Evolutionary conservation across 1,140 invertebrate species (phyloP).

Genomic region (Geopemphigus sp.): DNA sequence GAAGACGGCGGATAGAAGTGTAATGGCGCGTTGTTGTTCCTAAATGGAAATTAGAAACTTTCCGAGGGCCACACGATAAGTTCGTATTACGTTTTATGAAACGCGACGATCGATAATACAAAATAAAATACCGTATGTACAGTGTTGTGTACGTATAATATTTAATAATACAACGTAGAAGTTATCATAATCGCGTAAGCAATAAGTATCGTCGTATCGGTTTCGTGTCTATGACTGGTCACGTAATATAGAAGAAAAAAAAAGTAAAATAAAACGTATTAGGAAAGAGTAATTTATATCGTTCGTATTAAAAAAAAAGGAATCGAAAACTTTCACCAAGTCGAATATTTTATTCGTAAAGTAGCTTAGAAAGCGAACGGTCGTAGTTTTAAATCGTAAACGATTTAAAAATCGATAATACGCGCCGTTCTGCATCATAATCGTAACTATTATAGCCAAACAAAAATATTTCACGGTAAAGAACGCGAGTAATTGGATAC

Average conservation of each 20-base stretch:
- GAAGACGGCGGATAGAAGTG: background rate
- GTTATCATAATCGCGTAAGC: constrained; percentile 22
- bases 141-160: background rate
- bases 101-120: constrained; percentile 17
- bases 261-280: constrained; percentile 11
- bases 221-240: constrained; percentile 20
- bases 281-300: constrained; percentile 40
- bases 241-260: constrained; percentile 39
- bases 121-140: constrained; percentile 9
- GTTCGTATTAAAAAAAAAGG: background rate
- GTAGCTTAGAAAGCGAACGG: constrained; percentile 11
- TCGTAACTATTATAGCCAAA: background rate
- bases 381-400: constrained; percentile 2
- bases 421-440: background rate
- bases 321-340: constrained; percentile 31
- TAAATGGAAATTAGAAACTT: constrained; percentile 33
- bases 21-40: background rate
- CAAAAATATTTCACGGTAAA: constrained; percentile 35
- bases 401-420: background rate
- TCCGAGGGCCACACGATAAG: background rate
- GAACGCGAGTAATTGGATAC: constrained; percentile 23
- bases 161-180: background rate
- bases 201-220: constrained; percentile 38
- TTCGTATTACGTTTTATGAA: constrained; percentile 10
- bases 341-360: constrained; percentile 14